These are phyloP conservation scores for Pyralis farinalis DNA, from an alignment of 2,888 invertebrate species.

Conservation along the genomic window DNA sequence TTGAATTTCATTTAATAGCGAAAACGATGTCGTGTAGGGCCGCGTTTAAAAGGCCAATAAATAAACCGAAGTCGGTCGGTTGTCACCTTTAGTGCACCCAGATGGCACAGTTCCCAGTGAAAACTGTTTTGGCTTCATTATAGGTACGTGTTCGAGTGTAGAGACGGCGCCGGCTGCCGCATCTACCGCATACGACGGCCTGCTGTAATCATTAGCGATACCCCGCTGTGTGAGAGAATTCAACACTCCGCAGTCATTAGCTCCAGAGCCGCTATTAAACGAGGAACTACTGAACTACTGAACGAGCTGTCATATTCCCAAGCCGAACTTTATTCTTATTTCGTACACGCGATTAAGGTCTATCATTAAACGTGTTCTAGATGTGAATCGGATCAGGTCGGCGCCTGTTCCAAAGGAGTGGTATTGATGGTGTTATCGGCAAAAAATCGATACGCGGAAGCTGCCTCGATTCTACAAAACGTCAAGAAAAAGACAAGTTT, in stretches of 20 bases:
- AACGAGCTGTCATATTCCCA: background rate
- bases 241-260: conserved; percentile 12
- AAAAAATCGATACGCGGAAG: conserved; percentile 64
- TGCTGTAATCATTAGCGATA: conserved; percentile 18
- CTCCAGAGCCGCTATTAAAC: conserved; percentile 12
- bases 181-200: conserved; percentile 14
- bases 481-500: conserved; percentile 59
- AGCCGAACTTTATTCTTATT: conserved; percentile 17
- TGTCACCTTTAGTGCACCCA: conserved; percentile 57
- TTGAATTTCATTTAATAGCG: conserved; percentile 14
- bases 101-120: conserved; percentile 64
- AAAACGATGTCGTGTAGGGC: conserved; percentile 24
- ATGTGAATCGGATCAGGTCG: conserved; percentile 50
- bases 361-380: conserved; percentile 37
- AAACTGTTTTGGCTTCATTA: conserved; percentile 44
- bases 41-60: conserved; percentile 51
- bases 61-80: conserved; percentile 47
- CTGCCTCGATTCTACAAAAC: conserved; percentile 51
- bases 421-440: conserved; percentile 34
- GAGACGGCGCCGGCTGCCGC: conserved; percentile 12
- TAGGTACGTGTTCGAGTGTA: conserved; percentile 22
- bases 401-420: conserved; percentile 44
- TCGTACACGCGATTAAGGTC: conserved; percentile 21
- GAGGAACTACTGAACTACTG: conserved; percentile 11
- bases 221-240: background rate